Base-by-base conservation (phyloP, 2,888 invertebrate species). In the Labia minor region DNA sequence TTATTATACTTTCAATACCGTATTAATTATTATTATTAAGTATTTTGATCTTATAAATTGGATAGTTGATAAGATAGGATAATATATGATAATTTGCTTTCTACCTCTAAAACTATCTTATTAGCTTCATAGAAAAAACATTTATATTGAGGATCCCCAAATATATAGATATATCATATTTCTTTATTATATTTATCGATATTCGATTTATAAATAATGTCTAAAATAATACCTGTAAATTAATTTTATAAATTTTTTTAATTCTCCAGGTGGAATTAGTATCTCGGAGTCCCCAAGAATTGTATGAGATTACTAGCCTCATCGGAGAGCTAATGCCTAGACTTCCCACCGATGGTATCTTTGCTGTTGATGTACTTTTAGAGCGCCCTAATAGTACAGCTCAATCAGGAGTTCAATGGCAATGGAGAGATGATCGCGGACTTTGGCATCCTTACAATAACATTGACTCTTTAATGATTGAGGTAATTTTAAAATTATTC, bases 261-360 rank as follows among this genome's bases (percentile, higher is more conserved):
- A 63, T 64, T 70, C 71, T 70, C 16, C 71, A 80, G 77, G 88
- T 94, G 72, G 93, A 96, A 76, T 81, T 97, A 70, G 86, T 96
- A 64, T 85, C 93, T 1, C 88, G 97, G 69, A 89, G 92, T 65
- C 96, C 98, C 0, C 95, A 97, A 76, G 98, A 99, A 78, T 81
- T 97, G 72, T 95, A 95, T 77, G 99, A 99, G 81, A 93, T 99
- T 70, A 97, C 98, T 4, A 92, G 94, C 73, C 82, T 99, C 67
- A 96, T 98, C 74, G 97, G 95, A 14, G 98, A 99, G 80, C 82
- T 99, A 72, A 92, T 99, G 92, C 98, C 98, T 61, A 90, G 92
- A 62, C 81, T 99, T 73, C 98, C 98, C 1, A 86, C 88, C 0
- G 95, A 96, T 78, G 97, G 97, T 10, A 90, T 98, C 73, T 99